These are phyloP conservation scores for Polyodon spathula DNA, from an alignment of 2,113 vertebrate species.

Conservation along the genomic window DNA sequence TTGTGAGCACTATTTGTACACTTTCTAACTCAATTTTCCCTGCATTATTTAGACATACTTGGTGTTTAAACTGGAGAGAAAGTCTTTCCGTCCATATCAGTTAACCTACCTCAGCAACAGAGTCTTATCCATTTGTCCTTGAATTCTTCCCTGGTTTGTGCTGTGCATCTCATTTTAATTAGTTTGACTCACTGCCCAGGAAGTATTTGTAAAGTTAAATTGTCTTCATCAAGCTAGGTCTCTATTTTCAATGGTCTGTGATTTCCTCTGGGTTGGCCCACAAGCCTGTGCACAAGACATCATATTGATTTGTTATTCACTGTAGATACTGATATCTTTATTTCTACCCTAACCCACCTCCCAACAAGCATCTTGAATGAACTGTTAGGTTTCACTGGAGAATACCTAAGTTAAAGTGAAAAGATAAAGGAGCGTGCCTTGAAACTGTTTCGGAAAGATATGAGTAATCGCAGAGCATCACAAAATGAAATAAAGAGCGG, in stretches of 20 bases:
- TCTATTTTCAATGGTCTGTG: neutral
- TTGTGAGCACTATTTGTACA: conserved; percentile 36
- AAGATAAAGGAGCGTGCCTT: neutral
- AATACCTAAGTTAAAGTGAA: neutral
- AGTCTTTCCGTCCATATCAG: conserved; percentile 39
- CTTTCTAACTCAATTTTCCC: conserved; percentile 51
- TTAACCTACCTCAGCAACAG: conserved; percentile 44
- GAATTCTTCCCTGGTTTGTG: conserved; percentile 30
- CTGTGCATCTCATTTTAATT: conserved; percentile 29
- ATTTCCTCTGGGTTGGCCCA: neutral
- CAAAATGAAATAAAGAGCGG: conserved; percentile 21
- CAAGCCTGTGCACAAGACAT: neutral
- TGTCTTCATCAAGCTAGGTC: neutral
- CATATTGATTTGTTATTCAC: conserved; percentile 9
- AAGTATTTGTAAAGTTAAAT: conserved; percentile 32
- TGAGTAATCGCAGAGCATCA: conserved; percentile 25
- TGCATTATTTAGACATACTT: conserved; percentile 41
- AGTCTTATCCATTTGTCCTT: conserved; percentile 37
- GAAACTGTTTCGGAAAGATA: conserved; percentile 3
- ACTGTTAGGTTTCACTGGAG: neutral
- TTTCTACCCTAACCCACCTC: neutral
- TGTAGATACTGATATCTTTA: conserved; percentile 3
- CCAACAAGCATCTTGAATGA: neutral
- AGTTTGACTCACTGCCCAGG: conserved; percentile 35
- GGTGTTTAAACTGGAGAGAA: conserved; percentile 40